Conservation (phyloP, 2,888 invertebrate genomes). For the Amitus sp. region DNA sequence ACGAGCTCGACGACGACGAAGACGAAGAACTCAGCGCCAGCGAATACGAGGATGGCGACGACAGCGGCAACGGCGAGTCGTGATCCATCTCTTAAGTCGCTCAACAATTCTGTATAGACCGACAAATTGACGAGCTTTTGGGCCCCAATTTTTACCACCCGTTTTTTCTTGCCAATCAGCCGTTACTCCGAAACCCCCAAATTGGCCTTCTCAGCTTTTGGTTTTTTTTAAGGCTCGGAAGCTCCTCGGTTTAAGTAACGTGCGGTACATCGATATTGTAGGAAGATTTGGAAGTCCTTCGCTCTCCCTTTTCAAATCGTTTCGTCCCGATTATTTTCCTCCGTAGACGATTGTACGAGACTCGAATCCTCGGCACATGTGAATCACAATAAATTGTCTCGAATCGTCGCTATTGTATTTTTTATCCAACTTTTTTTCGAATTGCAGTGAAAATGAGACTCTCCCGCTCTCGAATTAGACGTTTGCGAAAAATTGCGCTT, state of each 20-base stretch:
- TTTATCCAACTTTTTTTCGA: background rate
- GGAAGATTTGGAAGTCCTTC: too few species aligned
- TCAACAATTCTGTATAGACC: conserved; percentile 56
- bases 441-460: background rate
- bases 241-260: conserved; percentile 53
- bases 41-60: conserved; percentile 81
- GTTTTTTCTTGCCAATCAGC: background rate
- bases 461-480: conserved; percentile 6
- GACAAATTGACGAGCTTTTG: conserved; percentile 59
- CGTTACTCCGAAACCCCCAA: background rate
- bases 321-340: too few species aligned
- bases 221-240: conserved; percentile 45
- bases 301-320: too few species aligned
- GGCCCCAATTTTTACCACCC: conserved; percentile 29
- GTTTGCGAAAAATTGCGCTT: too few species aligned
- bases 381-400: background rate
- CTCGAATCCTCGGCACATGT: too few species aligned
- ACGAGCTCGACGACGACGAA: conserved; percentile 78
- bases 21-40: conserved; percentile 76
- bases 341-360: too few species aligned
- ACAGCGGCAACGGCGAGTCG: conserved; percentile 93
- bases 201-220: background rate
- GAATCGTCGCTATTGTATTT: background rate
- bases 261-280: conserved; percentile 35
- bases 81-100: conserved; percentile 69